Conservation (phyloP, 2,888 invertebrate genomes). For the Acanthacorydalis orientalis region DNA sequence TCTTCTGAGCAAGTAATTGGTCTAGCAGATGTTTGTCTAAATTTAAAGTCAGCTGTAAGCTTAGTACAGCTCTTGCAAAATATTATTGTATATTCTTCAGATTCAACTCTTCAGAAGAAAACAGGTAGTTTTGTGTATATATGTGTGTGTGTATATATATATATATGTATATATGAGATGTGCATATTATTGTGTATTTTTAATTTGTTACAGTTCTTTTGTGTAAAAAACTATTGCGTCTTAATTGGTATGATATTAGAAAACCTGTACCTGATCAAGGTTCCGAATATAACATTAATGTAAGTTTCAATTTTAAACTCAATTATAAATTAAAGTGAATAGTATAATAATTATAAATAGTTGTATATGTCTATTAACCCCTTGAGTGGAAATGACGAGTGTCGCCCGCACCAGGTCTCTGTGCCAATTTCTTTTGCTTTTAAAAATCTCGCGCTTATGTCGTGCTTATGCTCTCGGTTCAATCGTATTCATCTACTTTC, state of each 20-base stretch:
- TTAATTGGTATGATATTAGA: slow-evolving; percentile 45
- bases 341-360: too few relatives aligned
- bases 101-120: slow-evolving; percentile 26
- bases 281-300: slow-evolving; percentile 39
- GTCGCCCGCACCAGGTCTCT: too few relatives aligned
- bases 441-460: too few relatives aligned
- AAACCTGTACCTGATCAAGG: slow-evolving; percentile 48
- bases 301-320: background rate
- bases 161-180: too few relatives aligned
- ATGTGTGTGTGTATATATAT: too few relatives aligned
- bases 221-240: slow-evolving; percentile 38
- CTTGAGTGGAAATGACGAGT: too few relatives aligned
- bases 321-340: too few relatives aligned
- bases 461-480: too few relatives aligned
- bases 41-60: slow-evolving; percentile 34
- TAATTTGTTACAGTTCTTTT: slow-evolving; percentile 22
- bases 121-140: slow-evolving; percentile 20
- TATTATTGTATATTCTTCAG: slow-evolving; percentile 29
- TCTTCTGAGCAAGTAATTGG: slow-evolving; percentile 27
- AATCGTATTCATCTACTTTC: too few relatives aligned
- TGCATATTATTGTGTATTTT: too few relatives aligned
- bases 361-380: too few relatives aligned
- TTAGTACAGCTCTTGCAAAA: slow-evolving; percentile 34
- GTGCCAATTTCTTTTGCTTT: too few relatives aligned
- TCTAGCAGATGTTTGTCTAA: slow-evolving; percentile 33